A percentile compares a stretch with the other conserved stretches of the same genome.
Evolutionary conservation across 1,140 invertebrate genomes (phyloP).

Genomic region (Mamestra configurata): DNA sequence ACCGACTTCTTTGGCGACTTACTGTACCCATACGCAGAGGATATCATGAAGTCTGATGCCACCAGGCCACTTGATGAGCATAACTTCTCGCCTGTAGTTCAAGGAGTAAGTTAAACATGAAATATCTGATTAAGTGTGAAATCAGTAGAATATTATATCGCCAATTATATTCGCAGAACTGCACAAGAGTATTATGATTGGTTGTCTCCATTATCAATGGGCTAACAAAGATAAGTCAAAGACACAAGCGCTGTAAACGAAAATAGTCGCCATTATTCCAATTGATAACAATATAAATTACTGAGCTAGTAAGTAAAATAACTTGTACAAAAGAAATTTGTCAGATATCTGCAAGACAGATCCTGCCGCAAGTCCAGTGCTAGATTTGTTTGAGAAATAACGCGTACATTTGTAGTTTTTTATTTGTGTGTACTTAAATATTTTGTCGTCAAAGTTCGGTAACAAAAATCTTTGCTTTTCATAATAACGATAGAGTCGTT

Average conservation of each 20-base stretch:
- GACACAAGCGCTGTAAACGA: background rate
- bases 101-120: constrained; percentile 91
- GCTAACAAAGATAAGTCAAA: constrained; percentile 6
- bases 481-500: no score
- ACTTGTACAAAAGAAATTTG: no score
- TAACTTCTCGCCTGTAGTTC: constrained; percentile 92
- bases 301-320: no score
- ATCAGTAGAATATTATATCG: background rate
- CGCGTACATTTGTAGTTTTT: no score
- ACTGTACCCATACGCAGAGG: constrained; percentile 95
- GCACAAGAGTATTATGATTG: background rate
- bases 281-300: background rate
- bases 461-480: no score
- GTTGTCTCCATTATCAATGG: background rate
- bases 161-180: background rate
- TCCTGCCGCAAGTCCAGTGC: no score
- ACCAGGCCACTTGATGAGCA: constrained; percentile 94
- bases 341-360: no score
- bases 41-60: constrained; percentile 97
- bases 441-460: no score
- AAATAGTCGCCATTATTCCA: background rate
- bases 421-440: no score
- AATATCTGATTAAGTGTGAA: no score
- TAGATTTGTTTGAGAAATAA: no score
- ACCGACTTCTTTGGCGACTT: constrained; percentile 99